Evolutionary conservation across 2,888 invertebrate genomes (phyloP), one percentile per base, ranked within the genome.

Genomic region (Agrochola macilenta): DNA sequence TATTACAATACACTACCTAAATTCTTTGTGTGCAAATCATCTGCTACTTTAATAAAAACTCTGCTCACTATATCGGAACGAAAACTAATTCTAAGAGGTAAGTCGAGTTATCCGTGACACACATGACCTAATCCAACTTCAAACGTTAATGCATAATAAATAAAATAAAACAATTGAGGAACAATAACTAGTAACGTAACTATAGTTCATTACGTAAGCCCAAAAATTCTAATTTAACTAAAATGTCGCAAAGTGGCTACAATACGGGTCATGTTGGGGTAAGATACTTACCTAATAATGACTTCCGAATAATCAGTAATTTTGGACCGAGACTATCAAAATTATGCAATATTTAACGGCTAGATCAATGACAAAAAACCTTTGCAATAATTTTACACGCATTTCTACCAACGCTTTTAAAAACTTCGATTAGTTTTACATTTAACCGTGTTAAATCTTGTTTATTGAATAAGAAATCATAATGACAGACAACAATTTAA

Each of bases 71-170:
- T n/a, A n/a, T n/a, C n/a, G n/a, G n/a, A n/a, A n/a, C n/a, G n/a
- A n/a, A n/a, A n/a, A n/a, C n/a, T n/a, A n/a, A n/a, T n/a, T n/a
- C n/a, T n/a, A n/a, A n/a, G n/a, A n/a, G n/a, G n/a, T n/a, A n/a
- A n/a, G n/a, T n/a, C n/a, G n/a, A n/a, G n/a, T n/a, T n/a, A n/a
- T n/a, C n/a, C n/a, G n/a, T n/a, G n/a, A n/a, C 94, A 92, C 90
- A 83, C 91, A 87, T 91, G 93, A 95, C 94, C 95, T 94, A 92
- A 90, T 90, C 85, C 89, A 92, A 92, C 88, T 78, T 76, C 73
- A 74, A 69, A 78, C 81, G 81, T 78, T 85, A 86, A 86, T 79
- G 83, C 74, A 52, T 79, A 69, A 77, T 85, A 78, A 87, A 87
- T 81, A 52, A 69, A 46, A 46, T 0, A 46, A 82, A 82, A 86